Base-by-base conservation (phyloP, 2,797 vertebrate species). In the Argentina silus region DNA sequence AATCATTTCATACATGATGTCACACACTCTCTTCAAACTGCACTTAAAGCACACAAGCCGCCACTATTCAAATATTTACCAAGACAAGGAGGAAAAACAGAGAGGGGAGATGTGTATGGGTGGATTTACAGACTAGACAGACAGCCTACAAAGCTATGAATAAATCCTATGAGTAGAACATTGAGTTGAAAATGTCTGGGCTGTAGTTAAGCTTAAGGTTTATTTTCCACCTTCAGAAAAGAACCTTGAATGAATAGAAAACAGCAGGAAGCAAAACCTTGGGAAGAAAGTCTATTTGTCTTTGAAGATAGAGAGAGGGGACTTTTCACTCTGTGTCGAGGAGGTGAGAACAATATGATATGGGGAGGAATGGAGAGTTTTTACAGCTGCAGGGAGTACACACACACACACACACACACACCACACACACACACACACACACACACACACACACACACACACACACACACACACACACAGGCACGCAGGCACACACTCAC, bases 51-150 rank as follows among this genome's bases (percentile, higher is more conserved):
- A 73, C 53, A 70, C 47, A 69, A 36, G 27, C 27, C 27, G 47
- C 47, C 17, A 6, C 59, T 48, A 21, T 55, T 75, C 45, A 65
- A 59, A 70, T 71, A 74, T 66, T 74, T 60, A 70, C 55, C 27
- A 27, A 50, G 47, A 57, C 62, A 48, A 69, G 56, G 19, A 15
- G 42, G 10, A 45, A 70, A 69, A 27, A 60, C 21, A 48, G 11
- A 56, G 5, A 7, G 8, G 43, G 5, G 19, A 44, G n/a, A 60
- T 51, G 61, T 59, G 70, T 72, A 42, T 47, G 11, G 17, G 14
- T 51, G 36, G 19, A 68, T 77, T 72, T 77, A 55, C 15, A 19
- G 42, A 42, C 56, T 42, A 23, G 9, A 75, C 42, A 21, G 50
- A 12, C 43, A 21, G 19, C 8, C n/a, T 6, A 4, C 4, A 36